Evolutionary conservation across 2,888 invertebrate genomes (phyloP), one percentile per base, ranked within the genome.

Genomic region (Tuberolachnus salignus): DNA sequence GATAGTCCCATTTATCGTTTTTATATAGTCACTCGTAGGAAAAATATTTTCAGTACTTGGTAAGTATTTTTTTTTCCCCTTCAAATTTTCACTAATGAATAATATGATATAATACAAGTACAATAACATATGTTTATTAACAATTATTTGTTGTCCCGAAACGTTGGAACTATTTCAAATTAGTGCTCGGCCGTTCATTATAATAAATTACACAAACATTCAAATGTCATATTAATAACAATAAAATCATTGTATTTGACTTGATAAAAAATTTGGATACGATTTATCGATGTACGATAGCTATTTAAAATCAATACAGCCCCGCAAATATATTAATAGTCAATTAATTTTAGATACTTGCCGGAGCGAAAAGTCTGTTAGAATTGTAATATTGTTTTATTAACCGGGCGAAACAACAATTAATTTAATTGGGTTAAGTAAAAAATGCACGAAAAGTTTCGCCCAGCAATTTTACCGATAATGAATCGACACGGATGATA

Each of bases 221-320:
- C 46, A 71, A 71, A 71, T 46, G 57, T 57, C 57, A 70, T 44
- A 57, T 23, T 70, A 59, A 71, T 57, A 59, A 71, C 13, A 59
- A 59, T 59, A 46, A 46, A 13, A 14, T 16, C 19, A 67, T 53
- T 19, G 9, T n/a, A 3, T 19, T 21, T 51, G 8, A n/a, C 26
- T 46, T 13, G 16, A 16, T 67, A 13, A 16, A 53, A 6, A 8
- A 34, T 34, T 53, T 26, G 13, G 53, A 53, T 26, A 67, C 34
- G 34, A 53, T 42, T 69, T 53, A 69, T 13, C 53, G 34, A 53
- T 53, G 53, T 53, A 42, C 51, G 34, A 14, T 19, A 53, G 4
- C 16, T 16, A 16, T 51, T 59, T 23, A 34, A 67, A 49, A 67
- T 13, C 19, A 19, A 19, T 51, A 3, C 19, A 19, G 1, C 34